Evolutionary conservation across 2,113 vertebrate genomes (phyloP), one percentile per base, ranked within the genome.

Genomic region (Microtus ochrogaster): DNA sequence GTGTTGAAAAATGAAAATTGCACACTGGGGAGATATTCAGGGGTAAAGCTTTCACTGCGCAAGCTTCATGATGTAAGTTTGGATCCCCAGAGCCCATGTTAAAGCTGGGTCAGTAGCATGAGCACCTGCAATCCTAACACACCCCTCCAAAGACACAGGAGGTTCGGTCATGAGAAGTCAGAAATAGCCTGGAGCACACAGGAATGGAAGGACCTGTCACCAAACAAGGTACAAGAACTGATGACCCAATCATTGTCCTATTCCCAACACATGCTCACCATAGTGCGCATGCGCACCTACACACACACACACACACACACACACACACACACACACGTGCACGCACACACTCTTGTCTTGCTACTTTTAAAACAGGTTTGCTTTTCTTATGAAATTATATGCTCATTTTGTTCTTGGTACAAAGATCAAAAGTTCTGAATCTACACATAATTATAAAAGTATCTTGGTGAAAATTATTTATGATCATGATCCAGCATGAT

Each of bases 1-100:
- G 21, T 72, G 19, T 58, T 93, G 58, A 84, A 89, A 96, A 92
- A 39, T 84, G 94, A 74, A 21, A 49, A 21, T 84, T 90, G 28
- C 55, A 21, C 41, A 36, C 41, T 49, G 41, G 63, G 63, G 41
- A 85, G 61, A 47, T 47, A 61, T 36, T 47, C 17, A 13, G 39
- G 30, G 82, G 28, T 24, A 47, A 66, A 36, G 41, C n/a, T 11
- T 21, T 66, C 66, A 11, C 30, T 36, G 17, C 13, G 7, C 17
- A 24, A 49, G 17, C 41, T 39, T 66, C 16, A 47, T 7, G 28
- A 47, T 12, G 9, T 44, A 41, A 33, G 63, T 66, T 66, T 47
- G 41, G 17, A 3, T 66, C 5, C 36, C 49, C 12, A 28, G 36
- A 28, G 30, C 68, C 47, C 33, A 17, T 16, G 24, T 73, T 16